Evolutionary conservation across 2,888 invertebrate species (phyloP), one percentile per base, ranked within the genome.

Genomic region (Electrophaes corylata): DNA sequence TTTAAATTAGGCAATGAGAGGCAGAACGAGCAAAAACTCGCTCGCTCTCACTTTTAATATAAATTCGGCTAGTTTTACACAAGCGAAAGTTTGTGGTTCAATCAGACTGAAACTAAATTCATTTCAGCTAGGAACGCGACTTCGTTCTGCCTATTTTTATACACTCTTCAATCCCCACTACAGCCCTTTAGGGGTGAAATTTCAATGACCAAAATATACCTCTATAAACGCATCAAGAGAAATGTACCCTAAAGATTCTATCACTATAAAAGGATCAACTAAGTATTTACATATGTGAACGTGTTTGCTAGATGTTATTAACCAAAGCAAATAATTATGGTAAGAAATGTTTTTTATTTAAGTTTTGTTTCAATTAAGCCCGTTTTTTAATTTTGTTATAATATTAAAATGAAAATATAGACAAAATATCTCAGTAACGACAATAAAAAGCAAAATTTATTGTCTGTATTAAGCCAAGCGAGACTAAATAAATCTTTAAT

Each of bases 1-100:
- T 46, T 14, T 35, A 31, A 50, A 53, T 60, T 58, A 44, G 51
- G 50, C 53, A 56, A 57, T 56, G 57, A 52, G 54, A 50, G 46
- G 53, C 31, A 33, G 18, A 49, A 51, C 33, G 37, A 14, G 23
- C 31, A 46, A 26, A 39, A 46, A 51, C n/a, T n/a, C n/a, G n/a
- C n/a, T 52, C 14, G 14, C 37, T 10, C 16, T 53, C 53, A 40
- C 53, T 47, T 41, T 47, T 18, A 44, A 23, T 16, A 44, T 44
- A 4, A 12, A 40, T 31, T 31, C n/a, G 31, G 3, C 0, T 29
- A 6, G 1, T 31, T 31, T 4, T 14, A n/a, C n/a, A n/a, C n/a
- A n/a, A n/a, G 35, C 35, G 35, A 39, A 19, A 39, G 39, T 19
- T 8, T 35, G n/a, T n/a, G 35, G 35, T 20, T 20, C 20, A 20